Conservation (phyloP, 2,888 invertebrate genomes). For the Macrophya alboannulata region DNA sequence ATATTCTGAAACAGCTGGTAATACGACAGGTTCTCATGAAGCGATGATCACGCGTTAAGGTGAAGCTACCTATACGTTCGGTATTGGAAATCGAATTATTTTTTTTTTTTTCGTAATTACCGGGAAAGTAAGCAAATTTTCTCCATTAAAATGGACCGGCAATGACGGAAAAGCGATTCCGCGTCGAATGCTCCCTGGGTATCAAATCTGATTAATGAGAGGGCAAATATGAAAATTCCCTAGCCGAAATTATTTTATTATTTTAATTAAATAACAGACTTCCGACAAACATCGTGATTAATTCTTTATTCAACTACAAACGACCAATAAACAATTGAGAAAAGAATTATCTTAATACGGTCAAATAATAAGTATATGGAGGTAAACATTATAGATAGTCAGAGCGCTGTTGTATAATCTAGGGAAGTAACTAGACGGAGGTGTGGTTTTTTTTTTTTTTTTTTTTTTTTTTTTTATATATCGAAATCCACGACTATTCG, state of each 20-base stretch:
- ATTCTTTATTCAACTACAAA: background rate
- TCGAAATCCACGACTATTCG: conserved; percentile 63
- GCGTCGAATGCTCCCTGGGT: background rate
- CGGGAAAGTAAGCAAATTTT: background rate
- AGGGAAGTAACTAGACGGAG: conserved; percentile 81
- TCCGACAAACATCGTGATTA: conserved; percentile 8
- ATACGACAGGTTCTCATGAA: background rate
- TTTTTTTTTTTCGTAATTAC: background rate
- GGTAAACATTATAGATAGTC: background rate
- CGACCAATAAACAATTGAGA: background rate
- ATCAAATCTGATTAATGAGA: background rate
- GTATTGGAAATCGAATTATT: background rate
- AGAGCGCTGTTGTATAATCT: conserved; percentile 23
- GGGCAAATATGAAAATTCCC: background rate
- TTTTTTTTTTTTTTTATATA: conserved; percentile 56
- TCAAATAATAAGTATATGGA: background rate
- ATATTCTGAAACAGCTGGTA: background rate
- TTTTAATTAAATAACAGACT: background rate
- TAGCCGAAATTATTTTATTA: background rate
- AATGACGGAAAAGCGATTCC: background rate
- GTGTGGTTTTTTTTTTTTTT: conserved; percentile 56
- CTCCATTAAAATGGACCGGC: background rate
- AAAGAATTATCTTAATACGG: background rate
- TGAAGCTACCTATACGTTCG: background rate
- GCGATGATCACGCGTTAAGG: background rate